Percentiles rank a stretch among this genome's conserved stretches.
phyloP scores from a whole-genome alignment of 2,888 invertebrate species.

The Eristalis arbustorum region DNA sequence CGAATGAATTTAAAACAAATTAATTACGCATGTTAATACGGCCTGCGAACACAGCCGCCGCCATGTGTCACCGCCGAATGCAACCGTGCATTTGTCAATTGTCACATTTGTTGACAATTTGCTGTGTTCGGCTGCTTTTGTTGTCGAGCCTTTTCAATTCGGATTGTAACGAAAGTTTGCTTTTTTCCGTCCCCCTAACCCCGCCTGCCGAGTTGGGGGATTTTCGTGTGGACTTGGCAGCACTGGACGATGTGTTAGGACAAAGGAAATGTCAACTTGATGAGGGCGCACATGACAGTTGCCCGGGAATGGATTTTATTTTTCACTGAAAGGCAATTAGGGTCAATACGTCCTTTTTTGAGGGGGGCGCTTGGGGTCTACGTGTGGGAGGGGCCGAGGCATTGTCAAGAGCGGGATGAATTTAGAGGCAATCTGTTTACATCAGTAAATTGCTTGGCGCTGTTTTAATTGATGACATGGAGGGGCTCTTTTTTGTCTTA shows the following conservation, averaged over 20 bases:
- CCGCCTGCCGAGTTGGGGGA: too few species aligned
- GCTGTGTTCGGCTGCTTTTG: neutral
- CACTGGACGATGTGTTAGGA: neutral
- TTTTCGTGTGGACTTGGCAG: neutral
- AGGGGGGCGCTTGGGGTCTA: neutral
- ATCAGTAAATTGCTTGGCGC: too few species aligned
- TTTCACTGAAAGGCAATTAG: neutral
- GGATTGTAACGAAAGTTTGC: neutral
- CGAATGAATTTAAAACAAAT: constrained; percentile 46
- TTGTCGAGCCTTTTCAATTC: neutral
- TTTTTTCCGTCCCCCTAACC: neutral
- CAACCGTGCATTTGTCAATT: constrained; percentile 50
- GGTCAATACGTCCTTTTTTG: neutral
- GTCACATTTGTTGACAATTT: constrained; percentile 41
- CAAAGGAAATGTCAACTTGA: neutral
- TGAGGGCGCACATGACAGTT: neutral
- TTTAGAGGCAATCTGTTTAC: too few species aligned
- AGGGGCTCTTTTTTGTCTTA: too few species aligned
- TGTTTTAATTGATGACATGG: too few species aligned
- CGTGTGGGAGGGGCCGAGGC: neutral
- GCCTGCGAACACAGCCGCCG: constrained; percentile 5
- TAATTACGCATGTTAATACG: constrained; percentile 23
- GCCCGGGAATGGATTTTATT: neutral
- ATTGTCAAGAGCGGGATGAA: neutral
- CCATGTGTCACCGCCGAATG: neutral